Base-by-base conservation (phyloP, 2,797 vertebrate species). In the Sarcophilus harrisii region DNA sequence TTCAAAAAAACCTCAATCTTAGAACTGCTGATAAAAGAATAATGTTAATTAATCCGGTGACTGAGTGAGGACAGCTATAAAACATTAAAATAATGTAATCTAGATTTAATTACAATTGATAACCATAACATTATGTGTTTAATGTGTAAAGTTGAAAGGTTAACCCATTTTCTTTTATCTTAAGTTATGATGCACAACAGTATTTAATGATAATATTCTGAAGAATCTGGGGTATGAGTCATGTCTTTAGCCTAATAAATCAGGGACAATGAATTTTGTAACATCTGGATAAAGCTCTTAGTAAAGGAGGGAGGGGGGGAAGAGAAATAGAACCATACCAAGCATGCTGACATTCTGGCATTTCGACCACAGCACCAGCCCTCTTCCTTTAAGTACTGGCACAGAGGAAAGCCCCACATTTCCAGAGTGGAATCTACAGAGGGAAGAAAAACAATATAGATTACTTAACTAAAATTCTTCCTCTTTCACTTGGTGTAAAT, bases 341-440 rank as follows among this genome's bases (percentile, higher is more conserved):
- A 98, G 96, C 99, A 99, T 0, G 99, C 99, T 96, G 99, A 99
- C 99, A 99, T 99, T 96, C 99, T 98, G 95, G 99, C 98, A 97
- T 99, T 99, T 30, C 98, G 98, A 94, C 99, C 99, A 97, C 99
- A 99, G 93, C 96, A 98, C 98, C 99, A 99, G 94, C 96, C 95
- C 58, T 98, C 96, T 96, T 98, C 97, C 97, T 98, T 99, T 96
- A 99, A 98, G 97, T 98, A 98, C 59, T 92, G 98, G 97, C 98
- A 98, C 99, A 99, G 98, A 91, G 99, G 99, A 98, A 99, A 99
- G 57, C 99, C 99, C 98, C 98, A 98, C 55, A 95, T 95, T 98
- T 97, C 97, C 54, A 92, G 93, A 1, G 91, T 93, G 95, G 57
- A 94, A 94, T 98, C 99, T 99, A 98, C 91, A 98, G 96, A 94